Evolutionary conservation across 1,140 invertebrate species (phyloP).

Genomic region (Yoshiicerus persimilis): DNA sequence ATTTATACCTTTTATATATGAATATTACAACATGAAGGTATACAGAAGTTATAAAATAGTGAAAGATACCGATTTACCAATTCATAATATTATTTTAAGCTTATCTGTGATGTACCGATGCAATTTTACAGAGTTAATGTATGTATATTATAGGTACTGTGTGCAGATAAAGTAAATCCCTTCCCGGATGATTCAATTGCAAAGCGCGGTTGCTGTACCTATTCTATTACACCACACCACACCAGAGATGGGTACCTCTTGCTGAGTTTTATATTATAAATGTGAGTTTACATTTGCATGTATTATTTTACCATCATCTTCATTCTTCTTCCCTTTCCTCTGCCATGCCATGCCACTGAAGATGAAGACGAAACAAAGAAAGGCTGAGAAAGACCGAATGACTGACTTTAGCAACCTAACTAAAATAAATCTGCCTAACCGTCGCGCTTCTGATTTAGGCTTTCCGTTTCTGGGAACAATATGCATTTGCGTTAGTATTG

Average conservation of each 20-base stretch:
- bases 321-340: neutral
- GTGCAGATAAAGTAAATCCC: neutral
- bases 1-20: no score
- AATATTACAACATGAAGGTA: no score
- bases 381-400: neutral
- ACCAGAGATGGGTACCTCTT: neutral
- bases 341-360: no score
- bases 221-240: neutral
- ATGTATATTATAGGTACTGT: no score
- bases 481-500: neutral
- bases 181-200: neutral
- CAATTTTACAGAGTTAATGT: no score
- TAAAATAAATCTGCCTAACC: slow-evolving; percentile 3
- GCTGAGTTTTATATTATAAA: neutral
- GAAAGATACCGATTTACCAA: no score
- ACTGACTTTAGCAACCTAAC: neutral
- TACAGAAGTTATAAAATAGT: no score
- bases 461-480: slow-evolving; percentile 1
- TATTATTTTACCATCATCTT: slow-evolving; percentile 7
- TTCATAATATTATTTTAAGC: no score
- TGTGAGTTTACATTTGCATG: neutral
- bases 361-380: neutral
- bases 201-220: neutral
- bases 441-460: neutral
- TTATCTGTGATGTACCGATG: no score